Base-by-base conservation (phyloP, 2,113 vertebrate genomes). In the Phylloscopus whistleri region DNA sequence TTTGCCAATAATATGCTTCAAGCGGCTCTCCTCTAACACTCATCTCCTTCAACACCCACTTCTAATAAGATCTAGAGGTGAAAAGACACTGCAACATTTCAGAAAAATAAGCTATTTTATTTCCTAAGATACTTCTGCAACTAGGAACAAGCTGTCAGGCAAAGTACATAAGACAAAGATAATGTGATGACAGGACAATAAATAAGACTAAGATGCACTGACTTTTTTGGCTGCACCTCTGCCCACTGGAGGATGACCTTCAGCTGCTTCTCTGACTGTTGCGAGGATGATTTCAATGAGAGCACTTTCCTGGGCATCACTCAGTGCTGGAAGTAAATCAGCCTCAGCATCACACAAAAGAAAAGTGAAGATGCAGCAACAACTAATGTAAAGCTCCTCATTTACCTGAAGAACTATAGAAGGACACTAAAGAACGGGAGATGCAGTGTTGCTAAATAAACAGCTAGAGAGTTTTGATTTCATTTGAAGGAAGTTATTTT, bases 201-300 rank as follows among this genome's bases (percentile, higher is more conserved):
- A 78, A 79, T 64, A 41, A 95, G 63, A 89, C 39, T 56, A 81
- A 93, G 68, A 84, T 18, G 59, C 73, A 98, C 97, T 95, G 51
- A 99, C 99, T 98, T 98, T 99, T 95, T 98, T 99, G 49, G 97
- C 94, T 80, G 98, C 97, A 21, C 97, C 98, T 97, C 99, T 98
- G 62, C 99, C 98, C 20, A 97, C 97, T 83, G 98, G 97, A 49
- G 96, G 97, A 48, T 98, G 98, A 30, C 98, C 98, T 93, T 99
- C 98, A 52, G 98, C 98, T 51, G 99, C 98, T 97, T 99, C 98
- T 95, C 98, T 98, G 41, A 98, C 97, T 1, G 98, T 98, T 7
- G 98, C 98, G 1, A 98, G 91, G 77, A 99, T 94, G 53, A 99
- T 97, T 97, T 99, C 99, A 3, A 98, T 97, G 10, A 99, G 98